Evolutionary conservation across 2,113 vertebrate genomes (phyloP).

Genomic region (human (Homo sapiens)): DNA sequence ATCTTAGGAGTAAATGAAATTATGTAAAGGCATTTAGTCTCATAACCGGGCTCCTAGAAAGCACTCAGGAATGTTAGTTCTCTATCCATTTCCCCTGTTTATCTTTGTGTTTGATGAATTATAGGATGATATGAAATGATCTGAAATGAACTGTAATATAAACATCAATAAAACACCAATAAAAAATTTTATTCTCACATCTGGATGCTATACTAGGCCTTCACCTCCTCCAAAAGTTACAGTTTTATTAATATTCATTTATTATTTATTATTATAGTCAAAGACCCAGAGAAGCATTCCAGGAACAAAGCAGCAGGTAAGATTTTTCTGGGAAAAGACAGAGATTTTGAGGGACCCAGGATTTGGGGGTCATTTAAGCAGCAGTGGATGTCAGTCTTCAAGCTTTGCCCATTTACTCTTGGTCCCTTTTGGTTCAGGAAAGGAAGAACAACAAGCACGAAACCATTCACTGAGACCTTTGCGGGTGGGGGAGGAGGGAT

Average conservation of each 20-base stretch:
- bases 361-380: not conserved
- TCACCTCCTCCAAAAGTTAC: slow-evolving; percentile 6
- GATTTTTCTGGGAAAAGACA: slow-evolving; percentile 32
- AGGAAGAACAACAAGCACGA: not conserved
- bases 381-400: slow-evolving; percentile 16
- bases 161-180: slow-evolving; percentile 26
- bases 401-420: slow-evolving; percentile 32
- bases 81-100: slow-evolving; percentile 17
- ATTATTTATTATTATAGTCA: slow-evolving; percentile 18
- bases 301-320: slow-evolving; percentile 27
- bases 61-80: slow-evolving; percentile 38
- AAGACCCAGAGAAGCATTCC: slow-evolving; percentile 23
- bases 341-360: slow-evolving; percentile 5
- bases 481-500: not conserved
- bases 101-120: slow-evolving; percentile 13
- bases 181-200: not conserved
- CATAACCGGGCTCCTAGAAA: slow-evolving; percentile 22
- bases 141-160: slow-evolving; percentile 33
- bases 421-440: slow-evolving; percentile 13
- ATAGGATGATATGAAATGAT: slow-evolving; percentile 8
- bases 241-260: slow-evolving; percentile 45
- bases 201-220: not conserved
- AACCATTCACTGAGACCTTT: not conserved
- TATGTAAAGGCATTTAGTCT: slow-evolving; percentile 49
- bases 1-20: slow-evolving; percentile 49